Evolutionary conservation across 1,140 invertebrate genomes (phyloP).

Genomic region (Aplysia californica): DNA sequence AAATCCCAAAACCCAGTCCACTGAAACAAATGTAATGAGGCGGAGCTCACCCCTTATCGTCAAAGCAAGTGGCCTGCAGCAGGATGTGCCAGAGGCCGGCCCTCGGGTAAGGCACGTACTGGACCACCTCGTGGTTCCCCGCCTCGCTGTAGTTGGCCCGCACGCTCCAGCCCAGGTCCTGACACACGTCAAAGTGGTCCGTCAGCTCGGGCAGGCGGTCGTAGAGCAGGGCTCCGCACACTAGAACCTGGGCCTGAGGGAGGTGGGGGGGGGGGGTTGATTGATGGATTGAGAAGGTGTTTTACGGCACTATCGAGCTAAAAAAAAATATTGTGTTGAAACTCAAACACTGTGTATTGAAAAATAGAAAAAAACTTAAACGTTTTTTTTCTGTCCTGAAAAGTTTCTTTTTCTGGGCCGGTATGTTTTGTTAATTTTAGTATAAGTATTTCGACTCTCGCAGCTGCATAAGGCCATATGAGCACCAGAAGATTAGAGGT

Average conservation of each 20-base stretch:
- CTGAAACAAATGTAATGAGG: neutral
- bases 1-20: neutral
- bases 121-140: neutral
- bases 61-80: slow-evolving; percentile 48
- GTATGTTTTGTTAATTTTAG: no score
- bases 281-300: neutral
- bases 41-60: slow-evolving; percentile 27
- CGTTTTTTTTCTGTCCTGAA: no score
- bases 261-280: no score
- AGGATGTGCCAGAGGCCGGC: slow-evolving; percentile 74
- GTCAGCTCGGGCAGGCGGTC: slow-evolving; percentile 3
- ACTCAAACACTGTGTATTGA: neutral
- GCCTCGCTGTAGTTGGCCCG: neutral
- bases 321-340: neutral
- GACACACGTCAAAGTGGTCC: slow-evolving; percentile 11
- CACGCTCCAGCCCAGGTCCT: neutral
- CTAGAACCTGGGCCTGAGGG: neutral
- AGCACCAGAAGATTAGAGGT: no score
- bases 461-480: no score
- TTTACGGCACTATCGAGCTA: neutral
- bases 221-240: slow-evolving; percentile 9
- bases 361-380: no score
- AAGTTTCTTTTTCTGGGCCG: no score
- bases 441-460: no score
- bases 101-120: slow-evolving; percentile 50